phyloP scores from a whole-genome alignment of 2,888 invertebrate species.

The Coelinius sp. region DNA sequence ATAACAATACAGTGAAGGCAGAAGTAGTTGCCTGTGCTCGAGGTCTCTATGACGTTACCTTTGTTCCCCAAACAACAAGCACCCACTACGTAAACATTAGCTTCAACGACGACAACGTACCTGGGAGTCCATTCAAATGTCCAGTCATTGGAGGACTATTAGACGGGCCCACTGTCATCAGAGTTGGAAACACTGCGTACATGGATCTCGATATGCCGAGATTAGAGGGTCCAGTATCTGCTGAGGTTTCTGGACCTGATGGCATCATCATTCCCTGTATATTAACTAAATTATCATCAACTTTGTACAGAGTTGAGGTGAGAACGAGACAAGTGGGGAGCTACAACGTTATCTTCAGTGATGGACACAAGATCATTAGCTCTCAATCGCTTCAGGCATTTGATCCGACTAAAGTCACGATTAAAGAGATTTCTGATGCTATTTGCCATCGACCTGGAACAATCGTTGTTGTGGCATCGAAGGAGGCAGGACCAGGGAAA shows the following conservation, averaged over 20 bases:
- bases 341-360: conserved; percentile 79
- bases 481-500: conserved; percentile 87
- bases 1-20: conserved; percentile 90
- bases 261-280: conserved; percentile 71
- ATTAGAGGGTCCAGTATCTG: conserved; percentile 69
- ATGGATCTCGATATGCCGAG: conserved; percentile 70
- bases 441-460: conserved; percentile 86
- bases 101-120: conserved; percentile 92
- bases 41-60: conserved; percentile 93
- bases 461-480: conserved; percentile 81
- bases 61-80: conserved; percentile 90
- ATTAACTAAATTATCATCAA: conserved; percentile 76
- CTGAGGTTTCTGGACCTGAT: conserved; percentile 73
- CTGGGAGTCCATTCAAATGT: conserved; percentile 92
- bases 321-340: conserved; percentile 83
- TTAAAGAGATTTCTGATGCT: conserved; percentile 83
- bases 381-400: conserved; percentile 79
- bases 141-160: conserved; percentile 72
- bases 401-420: conserved; percentile 81
- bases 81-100: conserved; percentile 94
- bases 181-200: conserved; percentile 67
- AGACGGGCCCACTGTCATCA: conserved; percentile 66
- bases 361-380: conserved; percentile 76
- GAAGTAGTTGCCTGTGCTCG: conserved; percentile 91
- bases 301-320: conserved; percentile 80